Conservation (phyloP, 2,797 vertebrate genomes). For the Emys orbicularis region DNA sequence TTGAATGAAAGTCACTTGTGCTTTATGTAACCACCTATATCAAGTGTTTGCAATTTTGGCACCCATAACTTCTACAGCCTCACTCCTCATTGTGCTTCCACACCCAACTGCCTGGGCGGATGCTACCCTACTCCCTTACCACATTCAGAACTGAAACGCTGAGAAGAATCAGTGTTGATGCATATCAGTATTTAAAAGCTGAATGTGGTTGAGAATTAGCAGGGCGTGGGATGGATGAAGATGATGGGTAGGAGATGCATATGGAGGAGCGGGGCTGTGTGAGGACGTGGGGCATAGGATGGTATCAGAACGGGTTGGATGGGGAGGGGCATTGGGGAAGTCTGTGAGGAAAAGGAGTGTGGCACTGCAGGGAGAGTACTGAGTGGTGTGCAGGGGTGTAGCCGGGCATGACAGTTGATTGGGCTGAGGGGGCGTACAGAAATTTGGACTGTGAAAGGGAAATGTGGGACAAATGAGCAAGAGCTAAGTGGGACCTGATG, state of each 20-base stretch:
- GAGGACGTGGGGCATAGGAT: background rate
- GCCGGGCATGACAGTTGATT: background rate
- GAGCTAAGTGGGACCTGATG: background rate
- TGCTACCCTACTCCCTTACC: background rate
- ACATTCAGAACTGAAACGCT: background rate
- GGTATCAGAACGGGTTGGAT: background rate
- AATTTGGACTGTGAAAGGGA: background rate
- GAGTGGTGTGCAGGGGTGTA: background rate
- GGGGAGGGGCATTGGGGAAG: background rate
- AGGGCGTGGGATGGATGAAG: background rate
- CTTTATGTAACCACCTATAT: background rate
- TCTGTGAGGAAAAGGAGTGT: background rate
- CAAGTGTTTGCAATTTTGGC: background rate
- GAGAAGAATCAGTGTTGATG: background rate
- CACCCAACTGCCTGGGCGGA: background rate
- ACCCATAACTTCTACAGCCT: background rate
- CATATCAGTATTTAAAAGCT: background rate
- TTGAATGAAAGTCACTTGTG: background rate
- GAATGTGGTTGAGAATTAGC: background rate
- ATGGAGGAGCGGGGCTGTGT: background rate
- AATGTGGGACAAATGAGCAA: rapidly evolving
- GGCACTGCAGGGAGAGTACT: background rate
- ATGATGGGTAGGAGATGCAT: background rate
- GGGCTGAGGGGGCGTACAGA: background rate
- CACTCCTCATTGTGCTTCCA: background rate